A percentile compares a stretch with the other conserved stretches of the same genome.
Evolutionary conservation across 2,888 invertebrate genomes (phyloP).

Genomic region (Artemia sinica): DNA sequence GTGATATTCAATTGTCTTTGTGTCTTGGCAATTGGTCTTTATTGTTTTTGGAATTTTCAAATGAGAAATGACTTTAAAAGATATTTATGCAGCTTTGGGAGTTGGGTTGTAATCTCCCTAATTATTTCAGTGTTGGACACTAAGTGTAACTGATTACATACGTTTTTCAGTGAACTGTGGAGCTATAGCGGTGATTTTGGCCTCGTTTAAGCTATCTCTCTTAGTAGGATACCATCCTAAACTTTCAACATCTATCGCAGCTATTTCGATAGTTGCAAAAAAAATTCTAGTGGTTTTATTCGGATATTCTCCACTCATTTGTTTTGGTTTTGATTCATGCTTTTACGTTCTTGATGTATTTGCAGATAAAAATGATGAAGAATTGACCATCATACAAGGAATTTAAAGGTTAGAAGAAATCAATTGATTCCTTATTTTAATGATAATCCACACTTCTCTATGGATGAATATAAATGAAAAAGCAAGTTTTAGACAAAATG

Average conservation of each 20-base stretch:
- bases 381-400: background rate
- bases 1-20: constrained; percentile 17
- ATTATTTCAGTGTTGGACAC: constrained; percentile 45
- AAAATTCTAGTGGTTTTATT: constrained; percentile 61
- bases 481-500: too few relatives aligned
- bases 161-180: constrained; percentile 46
- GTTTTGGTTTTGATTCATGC: constrained; percentile 62
- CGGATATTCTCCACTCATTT: constrained; percentile 59
- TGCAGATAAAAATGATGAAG: background rate
- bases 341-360: constrained; percentile 52
- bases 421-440: too few relatives aligned
- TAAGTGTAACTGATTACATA: constrained; percentile 38
- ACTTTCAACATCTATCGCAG: constrained; percentile 61
- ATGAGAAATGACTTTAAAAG: constrained; percentile 45
- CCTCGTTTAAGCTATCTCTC: constrained; percentile 56
- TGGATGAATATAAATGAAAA: too few relatives aligned
- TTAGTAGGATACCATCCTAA: constrained; percentile 61
- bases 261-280: constrained; percentile 59
- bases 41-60: constrained; percentile 47
- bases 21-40: constrained; percentile 22
- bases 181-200: constrained; percentile 52
- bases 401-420: background rate
- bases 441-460: too few relatives aligned
- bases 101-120: constrained; percentile 51
- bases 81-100: constrained; percentile 51